Evolutionary conservation across 2,888 invertebrate genomes (phyloP).

Genomic region (Leptinotarsa peninsularis): DNA sequence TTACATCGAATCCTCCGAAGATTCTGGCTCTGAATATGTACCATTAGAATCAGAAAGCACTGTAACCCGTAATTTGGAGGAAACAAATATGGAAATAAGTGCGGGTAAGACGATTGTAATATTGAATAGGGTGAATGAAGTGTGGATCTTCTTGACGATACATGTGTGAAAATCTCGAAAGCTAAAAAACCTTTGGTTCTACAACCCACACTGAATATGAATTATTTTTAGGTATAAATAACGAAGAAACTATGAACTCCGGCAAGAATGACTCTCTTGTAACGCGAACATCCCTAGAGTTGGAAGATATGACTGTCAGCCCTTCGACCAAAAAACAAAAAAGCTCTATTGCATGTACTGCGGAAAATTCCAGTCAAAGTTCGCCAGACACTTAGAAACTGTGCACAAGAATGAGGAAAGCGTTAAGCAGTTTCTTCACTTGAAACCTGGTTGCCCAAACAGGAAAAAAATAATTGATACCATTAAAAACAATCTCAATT

Average conservation of each 20-base stretch:
- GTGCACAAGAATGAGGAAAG: conserved; percentile 16
- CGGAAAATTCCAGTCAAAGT: conserved; percentile 10
- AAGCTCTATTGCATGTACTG: conserved; percentile 22
- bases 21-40: neutral
- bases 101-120: conserved; percentile 1
- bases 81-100: conserved; percentile 3
- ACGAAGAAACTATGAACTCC: conserved; percentile 3
- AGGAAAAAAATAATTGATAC: conserved; percentile 24
- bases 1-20: neutral
- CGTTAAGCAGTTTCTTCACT: conserved; percentile 12
- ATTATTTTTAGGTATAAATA: neutral
- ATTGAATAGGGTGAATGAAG: conserved; percentile 2
- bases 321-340: neutral
- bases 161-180: neutral
- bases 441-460: conserved; percentile 21
- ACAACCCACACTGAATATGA: conserved; percentile 1
- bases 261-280: conserved; percentile 7
- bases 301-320: neutral
- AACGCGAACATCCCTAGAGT: conserved; percentile 17
- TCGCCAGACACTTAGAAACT: conserved; percentile 18
- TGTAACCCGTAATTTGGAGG: neutral
- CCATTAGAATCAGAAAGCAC: neutral
- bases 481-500: conserved; percentile 15
- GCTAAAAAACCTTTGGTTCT: neutral
- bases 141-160: neutral